These are phyloP conservation scores for Donacobius atricapilla DNA, from an alignment of 2,113 vertebrate species.

Conservation along the genomic window DNA sequence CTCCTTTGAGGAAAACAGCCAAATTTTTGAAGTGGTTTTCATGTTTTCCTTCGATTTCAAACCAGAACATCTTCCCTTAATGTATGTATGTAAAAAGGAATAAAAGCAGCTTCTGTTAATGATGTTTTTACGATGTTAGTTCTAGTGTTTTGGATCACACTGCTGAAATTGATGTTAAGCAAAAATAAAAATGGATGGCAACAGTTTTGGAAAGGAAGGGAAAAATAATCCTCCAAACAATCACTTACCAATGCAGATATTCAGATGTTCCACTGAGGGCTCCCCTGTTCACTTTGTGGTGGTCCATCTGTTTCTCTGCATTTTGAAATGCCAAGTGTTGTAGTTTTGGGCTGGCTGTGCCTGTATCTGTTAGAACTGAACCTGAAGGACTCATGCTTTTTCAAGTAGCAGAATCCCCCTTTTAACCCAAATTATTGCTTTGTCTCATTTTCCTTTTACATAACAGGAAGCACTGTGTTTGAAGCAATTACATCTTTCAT, in stretches of 20 bases:
- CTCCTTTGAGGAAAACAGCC: background rate
- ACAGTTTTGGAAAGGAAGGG: background rate
- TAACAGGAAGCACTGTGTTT: background rate
- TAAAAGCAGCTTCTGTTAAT: background rate
- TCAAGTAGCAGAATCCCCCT: background rate
- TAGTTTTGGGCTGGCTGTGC: background rate
- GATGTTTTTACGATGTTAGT: background rate
- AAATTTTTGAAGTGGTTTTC: background rate
- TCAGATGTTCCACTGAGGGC: background rate
- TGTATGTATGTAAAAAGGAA: background rate
- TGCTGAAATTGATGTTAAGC: background rate
- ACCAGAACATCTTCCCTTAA: background rate
- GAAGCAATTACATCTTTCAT: background rate
- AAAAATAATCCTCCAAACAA: background rate
- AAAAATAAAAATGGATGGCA: background rate
- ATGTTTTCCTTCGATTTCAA: background rate
- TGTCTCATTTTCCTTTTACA: background rate
- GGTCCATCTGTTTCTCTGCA: background rate
- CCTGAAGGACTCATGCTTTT: background rate
- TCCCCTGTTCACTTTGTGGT: background rate
- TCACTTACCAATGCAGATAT: background rate
- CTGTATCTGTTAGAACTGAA: background rate
- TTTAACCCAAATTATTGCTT: background rate
- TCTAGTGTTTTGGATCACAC: background rate
- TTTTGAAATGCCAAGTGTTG: background rate